Evolutionary conservation across 1,140 invertebrate species (phyloP).

Genomic region (Dendroctonus valens): DNA sequence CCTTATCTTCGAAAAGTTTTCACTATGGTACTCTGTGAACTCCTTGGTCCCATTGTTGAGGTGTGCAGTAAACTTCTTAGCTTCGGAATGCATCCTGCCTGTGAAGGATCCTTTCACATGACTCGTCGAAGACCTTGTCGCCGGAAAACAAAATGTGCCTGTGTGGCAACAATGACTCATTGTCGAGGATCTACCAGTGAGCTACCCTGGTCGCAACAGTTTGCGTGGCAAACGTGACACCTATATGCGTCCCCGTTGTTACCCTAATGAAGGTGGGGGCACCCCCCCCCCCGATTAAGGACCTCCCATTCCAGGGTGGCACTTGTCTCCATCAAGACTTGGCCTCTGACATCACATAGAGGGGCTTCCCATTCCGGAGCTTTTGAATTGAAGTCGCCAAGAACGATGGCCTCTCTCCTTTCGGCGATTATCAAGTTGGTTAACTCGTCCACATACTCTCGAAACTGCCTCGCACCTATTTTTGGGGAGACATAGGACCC

Average conservation of each 20-base stretch:
- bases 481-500: slow-evolving; percentile 20
- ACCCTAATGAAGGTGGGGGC: slow-evolving; percentile 31
- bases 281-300: slow-evolving; percentile 23
- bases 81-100: not conserved
- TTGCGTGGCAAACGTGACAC: slow-evolving; percentile 32
- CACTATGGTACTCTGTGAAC: not conserved
- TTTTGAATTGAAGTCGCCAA: too few species aligned
- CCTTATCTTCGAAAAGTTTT: not conserved
- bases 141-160: not conserved
- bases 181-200: slow-evolving; percentile 9
- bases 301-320: slow-evolving; percentile 12
- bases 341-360: not conserved
- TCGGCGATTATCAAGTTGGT: not conserved
- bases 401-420: not conserved
- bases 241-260: slow-evolving; percentile 20
- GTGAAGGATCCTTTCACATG: not conserved
- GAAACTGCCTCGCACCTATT: not conserved
- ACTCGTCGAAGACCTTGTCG: not conserved
- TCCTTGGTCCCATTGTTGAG: not conserved
- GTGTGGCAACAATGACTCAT: slow-evolving; percentile 10
- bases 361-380: slow-evolving; percentile 1
- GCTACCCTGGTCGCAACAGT: slow-evolving; percentile 8
- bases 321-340: not conserved
- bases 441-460: not conserved
- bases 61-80: not conserved